Base-by-base conservation (phyloP, 2,113 vertebrate species). In the Caranx ignobilis region DNA sequence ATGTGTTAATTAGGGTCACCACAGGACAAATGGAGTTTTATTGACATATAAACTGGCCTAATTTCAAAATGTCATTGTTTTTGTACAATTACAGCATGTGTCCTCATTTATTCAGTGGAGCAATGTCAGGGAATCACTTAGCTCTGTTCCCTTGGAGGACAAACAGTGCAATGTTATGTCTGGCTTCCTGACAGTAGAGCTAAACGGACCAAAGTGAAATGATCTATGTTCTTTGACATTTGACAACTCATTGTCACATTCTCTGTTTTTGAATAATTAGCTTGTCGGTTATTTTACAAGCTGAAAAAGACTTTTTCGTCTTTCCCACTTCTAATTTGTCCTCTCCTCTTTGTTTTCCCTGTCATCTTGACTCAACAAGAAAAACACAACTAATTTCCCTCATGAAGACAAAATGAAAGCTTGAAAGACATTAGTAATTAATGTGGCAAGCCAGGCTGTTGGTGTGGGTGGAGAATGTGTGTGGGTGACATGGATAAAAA, bases 351-450 rank as follows among this genome's bases (percentile, higher is more conserved):
- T 88, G 72, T 84, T 85, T 80, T 61, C 54, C 62, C 71, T 88
- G 81, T 92, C 89, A 89, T 87, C 84, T 87, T 52, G 62, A 88
- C 66, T 87, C 75, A 66, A 50, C 56, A 50, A 71, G 70, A 60
- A 90, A 89, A 88, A 90, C 85, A 90, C 90, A 91, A 83, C 71
- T 81, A 78, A 84, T 89, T 92, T 86, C 69, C 48, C 73, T 68
- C 75, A 88, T 85, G 76, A 86, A 72, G 74, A 88, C 69, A 65
- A 79, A 92, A 89, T 90, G 47, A 88, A 87, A 79, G 82, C 75
- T 84, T 84, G 70, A 90, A 90, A 92, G 85, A 86, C 85, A 63
- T 87, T 75, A 65, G 82, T 84, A 90, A 93, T 93, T 91, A 91
- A 87, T n/a, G 67, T 84, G 65, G 75, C 72, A 50, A 74, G 61